Percentiles rank a stretch among this genome's conserved stretches.
These are phyloP conservation scores for Microcebus griseorufus DNA, from an alignment of 2,113 vertebrate genomes.

Conservation along the genomic window DNA sequence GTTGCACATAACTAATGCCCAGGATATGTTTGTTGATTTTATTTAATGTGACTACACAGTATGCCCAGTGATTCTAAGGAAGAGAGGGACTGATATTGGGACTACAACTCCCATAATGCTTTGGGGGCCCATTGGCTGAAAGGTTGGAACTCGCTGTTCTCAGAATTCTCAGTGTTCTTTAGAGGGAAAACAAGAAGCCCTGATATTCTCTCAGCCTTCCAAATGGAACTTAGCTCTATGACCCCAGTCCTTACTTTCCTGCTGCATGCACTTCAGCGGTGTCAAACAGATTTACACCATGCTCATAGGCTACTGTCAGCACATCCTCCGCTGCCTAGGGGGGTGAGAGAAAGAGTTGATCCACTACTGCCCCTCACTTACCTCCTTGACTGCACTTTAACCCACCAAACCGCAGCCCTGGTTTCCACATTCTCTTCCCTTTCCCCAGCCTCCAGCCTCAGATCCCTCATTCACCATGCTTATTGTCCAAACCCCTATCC, in stretches of 20 bases:
- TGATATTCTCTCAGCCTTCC: slow-evolving; percentile 33
- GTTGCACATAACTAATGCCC: neutral
- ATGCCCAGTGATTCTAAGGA: neutral
- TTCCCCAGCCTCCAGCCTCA: neutral
- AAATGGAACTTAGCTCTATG: slow-evolving; percentile 33
- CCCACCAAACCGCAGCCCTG: neutral
- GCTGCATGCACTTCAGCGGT: slow-evolving; percentile 83
- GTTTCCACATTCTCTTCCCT: neutral
- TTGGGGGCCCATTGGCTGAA: neutral
- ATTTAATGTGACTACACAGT: slow-evolving; percentile 18
- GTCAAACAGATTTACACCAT: slow-evolving; percentile 86
- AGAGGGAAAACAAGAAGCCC: slow-evolving; percentile 34
- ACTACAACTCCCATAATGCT: slow-evolving; percentile 48
- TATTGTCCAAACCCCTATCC: neutral
- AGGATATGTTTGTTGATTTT: slow-evolving; percentile 37
- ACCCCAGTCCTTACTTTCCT: slow-evolving; percentile 73
- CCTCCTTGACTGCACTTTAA: neutral
- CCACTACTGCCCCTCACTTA: neutral
- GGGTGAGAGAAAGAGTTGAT: slow-evolving; percentile 45
- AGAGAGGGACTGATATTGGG: neutral
- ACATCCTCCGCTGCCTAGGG: slow-evolving; percentile 83
- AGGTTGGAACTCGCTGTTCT: neutral
- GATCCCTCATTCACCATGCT: neutral
- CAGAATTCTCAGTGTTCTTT: slow-evolving; percentile 40
- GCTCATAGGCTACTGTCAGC: slow-evolving; percentile 85